These are phyloP conservation scores for Henricia sp. DNA, from an alignment of 53 echinoderm and acorn worm genomes.

Conservation along the genomic window DNA sequence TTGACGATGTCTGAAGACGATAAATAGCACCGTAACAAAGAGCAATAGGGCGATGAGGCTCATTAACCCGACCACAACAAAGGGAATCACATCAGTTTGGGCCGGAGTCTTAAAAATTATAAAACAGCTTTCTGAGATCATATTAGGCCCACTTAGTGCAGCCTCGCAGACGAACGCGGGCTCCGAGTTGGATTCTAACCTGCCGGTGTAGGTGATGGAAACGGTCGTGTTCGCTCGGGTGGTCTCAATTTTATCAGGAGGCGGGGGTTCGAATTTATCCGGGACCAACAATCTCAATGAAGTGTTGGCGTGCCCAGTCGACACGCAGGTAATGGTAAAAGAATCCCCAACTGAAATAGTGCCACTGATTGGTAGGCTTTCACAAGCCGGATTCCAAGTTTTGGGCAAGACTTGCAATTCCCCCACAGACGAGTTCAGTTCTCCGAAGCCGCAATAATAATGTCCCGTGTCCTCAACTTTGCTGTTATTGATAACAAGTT, in stretches of 20 bases:
- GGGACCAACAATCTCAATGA: neutral
- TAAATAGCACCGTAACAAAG: constrained; percentile 76
- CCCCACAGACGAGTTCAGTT: neutral
- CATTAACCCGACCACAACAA: constrained; percentile 78
- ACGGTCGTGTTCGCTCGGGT: neutral
- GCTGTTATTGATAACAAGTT: neutral
- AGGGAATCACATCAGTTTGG: constrained; percentile 33
- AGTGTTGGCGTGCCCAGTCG: constrained; percentile 30
- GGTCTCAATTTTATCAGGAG: neutral
- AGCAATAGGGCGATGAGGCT: constrained; percentile 81
- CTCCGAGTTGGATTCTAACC: neutral
- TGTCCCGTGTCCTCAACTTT: neutral
- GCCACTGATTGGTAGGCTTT: neutral
- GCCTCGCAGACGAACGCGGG: constrained; percentile 15
- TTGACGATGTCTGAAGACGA: constrained; percentile 78
- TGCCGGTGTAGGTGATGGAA: neutral
- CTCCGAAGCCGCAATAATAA: constrained; percentile 62
- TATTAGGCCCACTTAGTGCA: neutral
- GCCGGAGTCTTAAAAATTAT: neutral
- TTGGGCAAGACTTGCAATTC: constrained; percentile 2
- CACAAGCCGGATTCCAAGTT: neutral
- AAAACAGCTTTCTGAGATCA: neutral
- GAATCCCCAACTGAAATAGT: neutral
- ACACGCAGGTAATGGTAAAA: neutral
- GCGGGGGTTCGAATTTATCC: neutral